Base-by-base conservation (phyloP, 2,113 vertebrate species). In the Charadrius vociferus region DNA sequence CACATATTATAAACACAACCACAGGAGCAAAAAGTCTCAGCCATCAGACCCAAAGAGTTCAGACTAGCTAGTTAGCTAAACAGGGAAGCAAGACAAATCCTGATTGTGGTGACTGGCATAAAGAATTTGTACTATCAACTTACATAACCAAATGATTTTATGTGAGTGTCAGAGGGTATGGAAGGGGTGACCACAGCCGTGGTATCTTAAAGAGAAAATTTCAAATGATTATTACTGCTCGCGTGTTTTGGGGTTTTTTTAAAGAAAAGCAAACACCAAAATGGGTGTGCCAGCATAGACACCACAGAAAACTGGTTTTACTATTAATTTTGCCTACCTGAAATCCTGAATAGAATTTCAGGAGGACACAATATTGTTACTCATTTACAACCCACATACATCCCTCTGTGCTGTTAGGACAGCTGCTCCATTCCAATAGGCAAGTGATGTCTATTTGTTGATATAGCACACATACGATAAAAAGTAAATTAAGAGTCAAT, bases 381-480 rank as follows among this genome's bases (percentile, higher is more conserved):
- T 84, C 47, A 84, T 61, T 75, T 84, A 36, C 61, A 87, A 85
- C 15, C 32, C 45, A 37, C 29, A 88, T 20, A 27, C 7, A 1
- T 75, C 58, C 24, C n/a, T 65, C 52, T 2, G 0, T 62, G 29
- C 43, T 27, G 18, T 58, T 34, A 71, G 3, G 22, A 74, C 82
- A 94, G 79, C 88, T 83, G 88, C 71, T 67, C 32, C 79, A 78
- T 80, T 95, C 79, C 88, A 81, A 62, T 22, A 77, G 20, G 61
- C 58, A 93, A 95, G n/a, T 4, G 43, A 90, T 55, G 18, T 7
- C 14, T 80, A 41, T 55, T 65, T 59, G 66, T 88, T 30, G 39
- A 53, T 30, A 70, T 3, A 68, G 45, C 21, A 90, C 14, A 87
- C 11, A 72, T 29, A 63, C 0, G 3, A 67, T 5, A 50, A 78